Conservation (phyloP, 2,113 vertebrate genomes). For the Platysternon megacephalum region DNA sequence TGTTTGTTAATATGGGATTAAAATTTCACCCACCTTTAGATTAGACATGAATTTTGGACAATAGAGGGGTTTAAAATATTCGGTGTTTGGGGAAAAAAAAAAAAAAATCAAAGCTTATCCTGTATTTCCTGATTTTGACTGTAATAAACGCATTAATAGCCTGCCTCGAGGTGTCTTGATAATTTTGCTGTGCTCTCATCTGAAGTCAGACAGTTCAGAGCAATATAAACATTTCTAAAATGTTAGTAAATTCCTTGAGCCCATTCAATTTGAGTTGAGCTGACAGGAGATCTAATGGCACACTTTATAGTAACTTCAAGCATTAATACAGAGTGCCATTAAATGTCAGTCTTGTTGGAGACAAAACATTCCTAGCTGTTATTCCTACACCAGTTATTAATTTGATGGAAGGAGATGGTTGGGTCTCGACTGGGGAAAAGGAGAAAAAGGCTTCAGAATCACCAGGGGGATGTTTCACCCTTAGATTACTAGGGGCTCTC, state of each 20-base stretch:
- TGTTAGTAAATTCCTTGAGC: background rate
- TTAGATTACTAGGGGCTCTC: background rate
- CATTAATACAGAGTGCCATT: background rate
- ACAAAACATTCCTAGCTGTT: background rate
- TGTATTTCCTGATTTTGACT: background rate
- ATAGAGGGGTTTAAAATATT: background rate
- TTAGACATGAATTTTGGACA: background rate
- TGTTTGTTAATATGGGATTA: background rate
- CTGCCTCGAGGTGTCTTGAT: accelerated
- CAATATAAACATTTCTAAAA: background rate
- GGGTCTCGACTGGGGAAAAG: background rate
- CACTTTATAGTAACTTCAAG: background rate
- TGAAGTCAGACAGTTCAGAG: background rate
- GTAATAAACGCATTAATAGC: background rate
- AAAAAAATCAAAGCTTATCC: background rate
- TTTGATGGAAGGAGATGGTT: background rate
- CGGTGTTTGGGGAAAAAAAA: background rate
- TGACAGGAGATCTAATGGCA: background rate
- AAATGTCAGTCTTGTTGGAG: background rate
- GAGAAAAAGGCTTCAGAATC: background rate
- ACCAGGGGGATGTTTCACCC: accelerated
- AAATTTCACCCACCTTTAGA: background rate
- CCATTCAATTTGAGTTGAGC: background rate
- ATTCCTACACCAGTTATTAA: background rate
- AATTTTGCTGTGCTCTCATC: background rate